Percentiles rank a stretch among this genome's conserved stretches.
Conservation (phyloP, 2,113 vertebrate genomes). For the Dermatemys mawii region DNA sequence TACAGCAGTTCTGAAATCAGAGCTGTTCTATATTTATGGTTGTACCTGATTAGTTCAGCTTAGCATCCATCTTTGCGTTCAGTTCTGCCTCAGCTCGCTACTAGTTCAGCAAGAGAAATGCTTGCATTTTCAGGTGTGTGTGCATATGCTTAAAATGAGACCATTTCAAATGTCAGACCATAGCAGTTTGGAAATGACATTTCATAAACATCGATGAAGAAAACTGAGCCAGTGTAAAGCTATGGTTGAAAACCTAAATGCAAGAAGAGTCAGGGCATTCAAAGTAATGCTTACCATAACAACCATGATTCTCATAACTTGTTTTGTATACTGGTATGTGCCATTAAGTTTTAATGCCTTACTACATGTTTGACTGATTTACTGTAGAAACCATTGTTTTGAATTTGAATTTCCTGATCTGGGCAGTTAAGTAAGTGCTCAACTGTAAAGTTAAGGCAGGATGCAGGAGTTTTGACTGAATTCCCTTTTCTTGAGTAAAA, state of each 20-base stretch:
- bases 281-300: constrained; percentile 55
- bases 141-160: not conserved
- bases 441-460: not conserved
- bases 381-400: not conserved
- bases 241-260: constrained; percentile 2
- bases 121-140: not conserved
- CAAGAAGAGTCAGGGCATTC: not conserved
- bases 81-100: not conserved
- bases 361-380: not conserved
- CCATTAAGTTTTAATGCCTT: not conserved
- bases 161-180: not conserved
- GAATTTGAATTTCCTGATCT: not conserved
- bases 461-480: not conserved
- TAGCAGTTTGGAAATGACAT: not conserved
- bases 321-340: not conserved
- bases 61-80: not conserved
- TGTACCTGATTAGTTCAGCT: not conserved
- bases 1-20: not conserved
- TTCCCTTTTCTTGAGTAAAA: not conserved
- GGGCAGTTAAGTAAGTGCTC: not conserved
- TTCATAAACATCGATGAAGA: not conserved
- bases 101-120: not conserved
- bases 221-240: not conserved
- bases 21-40: constrained; percentile 1
- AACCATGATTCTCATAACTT: constrained; percentile 11